Conservation (phyloP, 2,888 invertebrate species). For the Aleiodes alternator region DNA sequence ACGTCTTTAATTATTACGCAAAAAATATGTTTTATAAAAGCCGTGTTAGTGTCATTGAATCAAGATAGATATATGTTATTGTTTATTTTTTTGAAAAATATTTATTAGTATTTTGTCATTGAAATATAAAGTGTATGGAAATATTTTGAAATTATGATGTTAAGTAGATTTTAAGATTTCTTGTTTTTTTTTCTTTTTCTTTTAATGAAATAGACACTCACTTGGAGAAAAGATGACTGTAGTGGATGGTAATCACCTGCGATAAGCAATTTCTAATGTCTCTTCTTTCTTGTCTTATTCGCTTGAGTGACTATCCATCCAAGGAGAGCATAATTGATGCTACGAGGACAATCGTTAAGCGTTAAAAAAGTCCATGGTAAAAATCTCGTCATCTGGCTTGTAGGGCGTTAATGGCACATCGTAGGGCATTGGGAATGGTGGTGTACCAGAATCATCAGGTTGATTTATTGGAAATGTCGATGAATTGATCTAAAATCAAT, state of each 20-base stretch:
- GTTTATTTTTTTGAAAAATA: conserved; percentile 38
- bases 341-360: conserved; percentile 31
- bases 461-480: conserved; percentile 79
- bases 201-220: neutral
- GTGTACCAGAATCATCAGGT: conserved; percentile 51
- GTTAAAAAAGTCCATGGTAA: conserved; percentile 80
- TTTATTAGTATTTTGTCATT: conserved; percentile 8
- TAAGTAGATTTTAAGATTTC: neutral
- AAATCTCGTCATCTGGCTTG: conserved; percentile 82
- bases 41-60: conserved; percentile 48
- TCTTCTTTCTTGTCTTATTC: conserved; percentile 11
- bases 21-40: conserved; percentile 65
- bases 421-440: conserved; percentile 84
- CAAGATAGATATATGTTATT: conserved; percentile 43
- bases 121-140: conserved; percentile 26
- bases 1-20: neutral
- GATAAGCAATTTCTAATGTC: neutral
- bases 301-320: conserved; percentile 33
- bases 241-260: conserved; percentile 16
- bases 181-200: neutral
- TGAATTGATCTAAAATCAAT: conserved; percentile 78
- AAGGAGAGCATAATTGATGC: conserved; percentile 19
- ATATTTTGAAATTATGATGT: conserved; percentile 5
- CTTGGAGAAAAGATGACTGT: neutral
- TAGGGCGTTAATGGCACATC: conserved; percentile 89